Base-by-base conservation (phyloP, 2,113 vertebrate species). In the Vireo altiloquus region DNA sequence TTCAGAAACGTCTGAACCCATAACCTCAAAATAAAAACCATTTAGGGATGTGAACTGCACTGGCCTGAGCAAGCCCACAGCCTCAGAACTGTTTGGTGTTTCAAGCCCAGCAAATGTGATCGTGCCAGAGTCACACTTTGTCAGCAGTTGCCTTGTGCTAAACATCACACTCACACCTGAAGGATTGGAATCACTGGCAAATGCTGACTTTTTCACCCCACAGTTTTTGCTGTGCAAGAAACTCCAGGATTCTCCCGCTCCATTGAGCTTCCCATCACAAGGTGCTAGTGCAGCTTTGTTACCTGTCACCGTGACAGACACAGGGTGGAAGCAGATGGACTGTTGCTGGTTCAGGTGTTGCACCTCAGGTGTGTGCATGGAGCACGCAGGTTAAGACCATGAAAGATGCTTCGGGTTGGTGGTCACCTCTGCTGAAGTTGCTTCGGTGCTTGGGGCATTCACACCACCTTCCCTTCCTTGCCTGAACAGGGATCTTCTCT, bases 321-420 rank as follows among this genome's bases (percentile, higher is more conserved):
- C 69, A 27, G 64, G 68, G 61, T 89, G 72, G 42, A 87, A 46
- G 72, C 0, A 52, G 40, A 53, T 3, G 27, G 56, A 35, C 63
- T 13, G 49, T 6, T 95, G 88, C 89, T 94, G 94, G 87, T 91
- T 92, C 61, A 90, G 60, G 49, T 72, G 75, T 63, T 87, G 64
- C 87, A 78, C 46, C 35, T 70, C 35, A 44, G 74, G 53, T 59
- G 37, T 44, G 64, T 6, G 20, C 4, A 1, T 4, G 52, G 61
- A 75, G 47, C 40, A 47, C 0, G 0, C 7, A 66, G 52, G 82
- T 77, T 18, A 91, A 92, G 74, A 94, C n/a, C 75, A 84, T 4
- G 1, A 39, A 66, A 92, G 54, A 77, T 59, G 87, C 79, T 95
- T 87, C 81, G 66, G 82, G 69, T 50, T 2, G 20, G 47, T 40